phyloP scores from a whole-genome alignment of 2,888 invertebrate genomes.

The Lepas anatifera region DNA sequence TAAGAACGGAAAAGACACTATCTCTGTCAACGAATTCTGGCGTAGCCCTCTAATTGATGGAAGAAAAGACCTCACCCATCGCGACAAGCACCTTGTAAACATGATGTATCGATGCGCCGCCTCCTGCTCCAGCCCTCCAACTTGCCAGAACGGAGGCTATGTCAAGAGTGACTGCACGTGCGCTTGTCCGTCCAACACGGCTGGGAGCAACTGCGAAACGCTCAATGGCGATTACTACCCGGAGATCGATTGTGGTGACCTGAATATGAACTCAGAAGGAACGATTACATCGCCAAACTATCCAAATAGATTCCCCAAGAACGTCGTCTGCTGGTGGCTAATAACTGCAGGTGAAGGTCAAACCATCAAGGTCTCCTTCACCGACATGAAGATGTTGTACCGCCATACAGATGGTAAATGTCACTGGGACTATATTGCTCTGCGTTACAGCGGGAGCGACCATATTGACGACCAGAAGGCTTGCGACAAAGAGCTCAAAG shows the following conservation, averaged over 20 bases:
- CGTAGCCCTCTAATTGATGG: slow-evolving; percentile 11
- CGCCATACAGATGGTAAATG: background rate
- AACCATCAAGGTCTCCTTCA: background rate
- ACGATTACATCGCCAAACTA: background rate
- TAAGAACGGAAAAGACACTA: slow-evolving; percentile 9
- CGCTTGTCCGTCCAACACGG: slow-evolving; percentile 14
- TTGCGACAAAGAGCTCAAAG: background rate
- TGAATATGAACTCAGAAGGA: background rate
- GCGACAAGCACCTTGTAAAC: slow-evolving; percentile 15
- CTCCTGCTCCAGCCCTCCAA: background rate
- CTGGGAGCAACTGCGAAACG: slow-evolving; percentile 11
- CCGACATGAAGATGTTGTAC: background rate
- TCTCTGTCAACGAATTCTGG: background rate
- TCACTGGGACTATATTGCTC: background rate
- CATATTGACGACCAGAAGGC: background rate
- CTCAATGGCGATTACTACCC: slow-evolving; percentile 10
- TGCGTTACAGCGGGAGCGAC: background rate
- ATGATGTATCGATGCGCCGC: slow-evolving; percentile 14
- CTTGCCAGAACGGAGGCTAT: slow-evolving; percentile 15
- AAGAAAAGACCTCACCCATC: slow-evolving; percentile 3
- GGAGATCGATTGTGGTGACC: background rate
- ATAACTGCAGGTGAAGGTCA: background rate
- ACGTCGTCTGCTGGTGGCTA: background rate
- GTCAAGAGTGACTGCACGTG: slow-evolving; percentile 9
- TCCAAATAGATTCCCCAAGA: slow-evolving; percentile 42